Conservation (phyloP, 1,140 invertebrate genomes). For the Halyomorpha halys region DNA sequence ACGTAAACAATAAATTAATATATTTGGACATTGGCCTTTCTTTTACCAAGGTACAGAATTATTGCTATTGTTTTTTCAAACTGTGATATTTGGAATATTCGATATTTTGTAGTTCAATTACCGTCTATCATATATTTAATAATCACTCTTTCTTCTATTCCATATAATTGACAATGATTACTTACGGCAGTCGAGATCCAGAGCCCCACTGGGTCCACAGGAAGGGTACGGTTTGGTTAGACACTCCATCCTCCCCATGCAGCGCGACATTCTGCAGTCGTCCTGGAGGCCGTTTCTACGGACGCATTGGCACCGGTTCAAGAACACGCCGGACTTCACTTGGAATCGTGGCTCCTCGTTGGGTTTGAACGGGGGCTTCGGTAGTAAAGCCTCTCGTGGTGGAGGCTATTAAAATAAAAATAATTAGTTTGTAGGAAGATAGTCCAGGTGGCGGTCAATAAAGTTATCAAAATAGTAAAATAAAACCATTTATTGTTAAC, state of each 20-base stretch:
- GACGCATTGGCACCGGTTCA: conserved; percentile 57
- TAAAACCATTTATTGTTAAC: too few species aligned
- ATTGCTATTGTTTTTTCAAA: too few species aligned
- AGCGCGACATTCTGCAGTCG: conserved; percentile 53
- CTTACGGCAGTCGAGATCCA: neutral
- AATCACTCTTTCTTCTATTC: too few species aligned
- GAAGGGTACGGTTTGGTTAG: conserved; percentile 52
- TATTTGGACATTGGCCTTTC: too few species aligned
- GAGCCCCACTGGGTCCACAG: conserved; percentile 42
- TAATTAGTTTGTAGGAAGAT: too few species aligned
- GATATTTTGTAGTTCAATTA: too few species aligned
- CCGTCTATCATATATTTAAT: too few species aligned
- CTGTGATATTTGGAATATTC: too few species aligned
- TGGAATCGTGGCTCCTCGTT: neutral
- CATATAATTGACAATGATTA: neutral
- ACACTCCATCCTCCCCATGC: conserved; percentile 53
- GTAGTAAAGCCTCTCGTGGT: neutral
- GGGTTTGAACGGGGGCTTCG: neutral
- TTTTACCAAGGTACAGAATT: too few species aligned
- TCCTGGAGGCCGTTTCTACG: conserved; percentile 63
- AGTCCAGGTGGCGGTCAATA: too few species aligned
- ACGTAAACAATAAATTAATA: too few species aligned
- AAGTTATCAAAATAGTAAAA: too few species aligned
- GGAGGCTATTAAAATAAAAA: neutral
- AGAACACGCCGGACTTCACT: neutral